Percentiles rank a stretch among this genome's conserved stretches.
These are phyloP conservation scores for Agriopis marginaria DNA, from an alignment of 2,888 invertebrate genomes.

Conservation along the genomic window DNA sequence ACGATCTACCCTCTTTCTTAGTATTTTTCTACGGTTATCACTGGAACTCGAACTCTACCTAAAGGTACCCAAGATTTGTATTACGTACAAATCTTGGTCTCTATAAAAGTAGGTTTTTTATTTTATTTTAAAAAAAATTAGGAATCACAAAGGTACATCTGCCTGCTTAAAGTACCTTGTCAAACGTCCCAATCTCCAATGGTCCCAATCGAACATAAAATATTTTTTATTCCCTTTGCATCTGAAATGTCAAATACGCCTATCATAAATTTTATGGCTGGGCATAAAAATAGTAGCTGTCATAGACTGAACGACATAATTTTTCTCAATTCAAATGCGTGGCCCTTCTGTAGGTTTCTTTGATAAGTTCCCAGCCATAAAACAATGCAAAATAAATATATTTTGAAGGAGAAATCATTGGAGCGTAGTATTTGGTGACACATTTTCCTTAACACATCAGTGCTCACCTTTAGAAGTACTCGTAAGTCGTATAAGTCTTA, in stretches of 20 bases:
- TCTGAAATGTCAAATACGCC: constrained; percentile 48
- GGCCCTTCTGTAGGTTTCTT: constrained; percentile 15
- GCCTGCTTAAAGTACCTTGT: constrained; percentile 22
- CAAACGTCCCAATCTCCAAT: constrained; percentile 31
- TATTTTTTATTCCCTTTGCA: constrained; percentile 44
- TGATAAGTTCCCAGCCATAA: constrained; percentile 16
- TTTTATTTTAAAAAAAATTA: too few species aligned
- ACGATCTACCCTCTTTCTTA: too few species aligned
- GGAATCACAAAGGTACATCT: constrained; percentile 10
- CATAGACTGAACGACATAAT: constrained; percentile 46
- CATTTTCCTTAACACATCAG: constrained; percentile 26
- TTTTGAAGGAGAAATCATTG: constrained; percentile 14
- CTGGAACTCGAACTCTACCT: too few species aligned
- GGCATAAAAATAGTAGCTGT: constrained; percentile 45
- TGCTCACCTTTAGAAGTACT: constrained; percentile 13
- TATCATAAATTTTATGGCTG: constrained; percentile 44
- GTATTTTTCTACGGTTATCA: too few species aligned
- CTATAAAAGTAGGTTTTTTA: neutral
- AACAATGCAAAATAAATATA: constrained; percentile 13
- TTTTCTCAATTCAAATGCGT: constrained; percentile 36
- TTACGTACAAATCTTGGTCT: neutral
- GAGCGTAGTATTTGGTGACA: constrained; percentile 20
- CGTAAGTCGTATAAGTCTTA: neutral
- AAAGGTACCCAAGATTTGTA: neutral
- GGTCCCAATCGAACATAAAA: constrained; percentile 41